A percentile compares a stretch with the other conserved stretches of the same genome.
Evolutionary conservation across 2,888 invertebrate genomes (phyloP).

Genomic region (Sarcophaga caerulescens): DNA sequence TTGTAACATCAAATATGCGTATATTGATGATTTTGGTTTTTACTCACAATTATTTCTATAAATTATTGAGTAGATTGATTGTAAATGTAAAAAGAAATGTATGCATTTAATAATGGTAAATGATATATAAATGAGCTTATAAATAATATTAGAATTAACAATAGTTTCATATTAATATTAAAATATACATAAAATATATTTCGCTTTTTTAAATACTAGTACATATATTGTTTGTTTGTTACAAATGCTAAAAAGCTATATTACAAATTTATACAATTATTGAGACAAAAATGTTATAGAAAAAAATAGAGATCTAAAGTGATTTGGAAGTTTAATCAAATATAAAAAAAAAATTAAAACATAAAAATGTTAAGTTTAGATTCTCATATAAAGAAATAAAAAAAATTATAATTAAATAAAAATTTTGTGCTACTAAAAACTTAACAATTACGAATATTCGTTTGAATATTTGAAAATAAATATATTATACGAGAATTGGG

Average conservation of each 20-base stretch:
- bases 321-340: not conserved
- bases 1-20: constrained; percentile 24
- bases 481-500: too few species aligned
- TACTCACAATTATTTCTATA: constrained; percentile 28
- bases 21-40: constrained; percentile 1
- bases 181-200: constrained; percentile 47
- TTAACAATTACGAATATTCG: not conserved
- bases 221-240: constrained; percentile 19
- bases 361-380: not conserved
- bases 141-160: constrained; percentile 30
- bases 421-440: constrained; percentile 22
- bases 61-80: constrained; percentile 19
- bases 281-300: constrained; percentile 7
- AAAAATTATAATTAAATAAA: not conserved
- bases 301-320: constrained; percentile 18
- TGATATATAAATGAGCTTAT: constrained; percentile 29
- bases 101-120: constrained; percentile 21
- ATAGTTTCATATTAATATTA: constrained; percentile 26
- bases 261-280: constrained; percentile 56
- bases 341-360: not conserved
- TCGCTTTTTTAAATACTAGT: constrained; percentile 40
- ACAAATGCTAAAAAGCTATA: constrained; percentile 55
- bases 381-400: not conserved
- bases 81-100: constrained; percentile 35
- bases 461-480: constrained; percentile 1